A percentile compares a stretch with the other conserved stretches of the same genome.
Conservation (phyloP, 1,140 invertebrate species). For the Ips nitidus region DNA sequence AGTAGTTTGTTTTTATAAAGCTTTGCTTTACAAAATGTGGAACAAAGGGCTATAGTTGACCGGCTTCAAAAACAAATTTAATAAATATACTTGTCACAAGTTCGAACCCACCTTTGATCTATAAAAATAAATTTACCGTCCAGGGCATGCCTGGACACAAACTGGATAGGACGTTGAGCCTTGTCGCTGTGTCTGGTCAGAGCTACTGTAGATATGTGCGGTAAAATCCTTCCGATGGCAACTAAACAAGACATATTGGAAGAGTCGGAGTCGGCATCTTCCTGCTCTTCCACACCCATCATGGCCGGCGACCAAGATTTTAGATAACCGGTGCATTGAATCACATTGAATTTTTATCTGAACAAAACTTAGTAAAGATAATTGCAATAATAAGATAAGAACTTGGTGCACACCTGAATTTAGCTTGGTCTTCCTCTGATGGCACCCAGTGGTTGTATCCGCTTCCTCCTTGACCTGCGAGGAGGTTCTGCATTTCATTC, state of each 20-base stretch:
- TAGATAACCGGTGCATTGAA: conserved; percentile 88
- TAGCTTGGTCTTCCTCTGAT: conserved; percentile 67
- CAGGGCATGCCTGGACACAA: conserved; percentile 85
- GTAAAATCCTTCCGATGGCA: conserved; percentile 73
- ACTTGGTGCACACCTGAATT: conserved; percentile 55
- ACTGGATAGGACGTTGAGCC: conserved; percentile 63
- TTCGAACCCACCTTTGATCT: conserved; percentile 65
- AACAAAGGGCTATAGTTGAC: neutral
- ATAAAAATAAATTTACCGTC: conserved; percentile 99
- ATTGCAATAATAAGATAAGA: conserved; percentile 15
- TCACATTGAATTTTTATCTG: conserved; percentile 78
- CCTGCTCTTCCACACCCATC: conserved; percentile 65
- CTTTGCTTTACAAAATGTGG: neutral
- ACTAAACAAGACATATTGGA: conserved; percentile 85
- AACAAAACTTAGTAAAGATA: conserved; percentile 11
- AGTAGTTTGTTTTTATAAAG: no score
- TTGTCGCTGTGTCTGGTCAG: conserved; percentile 49
- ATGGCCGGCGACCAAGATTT: conserved; percentile 89
- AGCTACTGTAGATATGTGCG: conserved; percentile 56
- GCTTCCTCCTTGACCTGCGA: conserved; percentile 73
- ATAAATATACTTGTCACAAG: neutral
- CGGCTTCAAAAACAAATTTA: neutral
- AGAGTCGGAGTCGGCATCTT: conserved; percentile 70
- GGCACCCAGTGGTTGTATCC: conserved; percentile 63
- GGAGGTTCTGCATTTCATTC: conserved; percentile 80